phyloP scores from a whole-genome alignment of 2,888 invertebrate species.

The Trissoscelio sp. region DNA sequence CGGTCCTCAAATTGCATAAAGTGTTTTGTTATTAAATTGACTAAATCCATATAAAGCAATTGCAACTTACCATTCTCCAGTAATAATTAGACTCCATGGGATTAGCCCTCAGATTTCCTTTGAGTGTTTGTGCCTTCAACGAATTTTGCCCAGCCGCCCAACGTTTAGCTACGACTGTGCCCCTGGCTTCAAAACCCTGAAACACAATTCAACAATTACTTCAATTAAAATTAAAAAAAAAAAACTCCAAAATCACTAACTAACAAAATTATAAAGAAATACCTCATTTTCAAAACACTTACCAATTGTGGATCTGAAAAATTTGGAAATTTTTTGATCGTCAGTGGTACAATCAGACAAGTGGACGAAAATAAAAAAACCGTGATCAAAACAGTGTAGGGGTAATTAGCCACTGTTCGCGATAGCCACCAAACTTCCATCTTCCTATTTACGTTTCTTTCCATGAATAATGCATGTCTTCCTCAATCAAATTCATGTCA shows the following conservation, averaged over 20 bases:
- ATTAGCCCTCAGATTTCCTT: constrained; percentile 89
- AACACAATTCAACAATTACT: constrained; percentile 69
- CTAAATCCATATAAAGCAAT: too few species aligned
- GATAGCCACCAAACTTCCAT: constrained; percentile 84
- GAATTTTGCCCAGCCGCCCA: constrained; percentile 94
- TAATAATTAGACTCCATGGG: constrained; percentile 84
- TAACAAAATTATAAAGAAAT: background rate
- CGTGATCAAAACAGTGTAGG: constrained; percentile 87
- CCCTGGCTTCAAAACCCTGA: constrained; percentile 95
- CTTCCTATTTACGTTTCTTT: constrained; percentile 47
- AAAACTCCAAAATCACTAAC: background rate
- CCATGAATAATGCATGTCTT: constrained; percentile 52
- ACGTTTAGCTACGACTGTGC: constrained; percentile 92
- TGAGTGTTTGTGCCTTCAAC: constrained; percentile 89
- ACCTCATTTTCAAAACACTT: constrained; percentile 76
- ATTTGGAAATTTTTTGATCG: constrained; percentile 88
- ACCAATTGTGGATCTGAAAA: constrained; percentile 94
- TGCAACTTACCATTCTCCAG: constrained; percentile 73
- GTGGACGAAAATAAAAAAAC: constrained; percentile 87
- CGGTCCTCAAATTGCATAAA: too few species aligned
- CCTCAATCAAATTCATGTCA: background rate
- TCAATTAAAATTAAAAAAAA: background rate
- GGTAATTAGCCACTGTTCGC: constrained; percentile 88
- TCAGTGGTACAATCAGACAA: constrained; percentile 88
- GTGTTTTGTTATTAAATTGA: too few species aligned